Percentiles rank a stretch among this genome's conserved stretches.
Conservation (phyloP, 2,888 invertebrate species). For the Gandaritis pyraliata region DNA sequence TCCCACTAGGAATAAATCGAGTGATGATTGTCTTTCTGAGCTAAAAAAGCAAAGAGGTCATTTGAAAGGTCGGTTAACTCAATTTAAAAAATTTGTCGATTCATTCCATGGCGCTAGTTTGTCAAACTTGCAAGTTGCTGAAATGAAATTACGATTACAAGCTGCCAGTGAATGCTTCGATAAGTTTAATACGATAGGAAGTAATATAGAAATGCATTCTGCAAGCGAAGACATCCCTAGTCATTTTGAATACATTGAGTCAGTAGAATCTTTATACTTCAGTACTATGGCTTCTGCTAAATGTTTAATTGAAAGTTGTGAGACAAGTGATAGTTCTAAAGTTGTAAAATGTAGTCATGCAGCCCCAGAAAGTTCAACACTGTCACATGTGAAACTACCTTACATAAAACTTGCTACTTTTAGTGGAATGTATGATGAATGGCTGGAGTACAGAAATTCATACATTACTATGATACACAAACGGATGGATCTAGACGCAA, state of each 20-base stretch:
- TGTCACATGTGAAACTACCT: slow-evolving; percentile 17
- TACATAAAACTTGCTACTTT: slow-evolving; percentile 36
- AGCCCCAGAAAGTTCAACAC: no score
- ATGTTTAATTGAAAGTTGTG: no score
- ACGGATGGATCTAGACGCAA: slow-evolving; percentile 20
- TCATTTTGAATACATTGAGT: no score
- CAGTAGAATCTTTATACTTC: no score
- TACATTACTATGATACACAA: slow-evolving; percentile 37
- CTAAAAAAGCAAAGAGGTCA: slow-evolving; percentile 10
- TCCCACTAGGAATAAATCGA: not conserved
- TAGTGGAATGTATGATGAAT: slow-evolving; percentile 39
- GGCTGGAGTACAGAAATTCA: slow-evolving; percentile 38
- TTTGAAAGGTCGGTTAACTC: slow-evolving; percentile 13
- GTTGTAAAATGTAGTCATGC: no score
- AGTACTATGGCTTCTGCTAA: no score
- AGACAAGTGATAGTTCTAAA: no score
- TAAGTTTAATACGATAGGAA: not conserved
- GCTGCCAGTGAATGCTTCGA: slow-evolving; percentile 1
- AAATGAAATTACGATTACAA: slow-evolving; percentile 2
- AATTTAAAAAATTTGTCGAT: slow-evolving; percentile 15
- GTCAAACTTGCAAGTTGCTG: not conserved
- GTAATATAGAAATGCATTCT: no score
- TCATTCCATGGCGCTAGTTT: slow-evolving; percentile 6
- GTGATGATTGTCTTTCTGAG: not conserved
- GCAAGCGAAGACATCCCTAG: no score